Conservation (phyloP, 2,113 vertebrate species). For the Mastomys natalensis region DNA sequence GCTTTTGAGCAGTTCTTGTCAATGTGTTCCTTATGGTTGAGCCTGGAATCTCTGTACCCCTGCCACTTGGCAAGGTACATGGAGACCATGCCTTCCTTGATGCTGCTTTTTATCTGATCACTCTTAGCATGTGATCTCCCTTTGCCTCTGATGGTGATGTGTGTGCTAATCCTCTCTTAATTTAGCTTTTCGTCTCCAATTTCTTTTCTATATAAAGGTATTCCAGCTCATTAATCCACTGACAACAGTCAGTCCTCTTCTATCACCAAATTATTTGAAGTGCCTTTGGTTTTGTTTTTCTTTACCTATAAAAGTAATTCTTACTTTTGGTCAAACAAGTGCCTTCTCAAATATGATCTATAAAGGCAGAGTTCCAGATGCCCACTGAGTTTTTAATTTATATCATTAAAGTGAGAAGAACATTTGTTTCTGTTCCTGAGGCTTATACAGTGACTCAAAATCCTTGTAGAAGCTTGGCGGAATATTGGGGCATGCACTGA, state of each 20-base stretch:
- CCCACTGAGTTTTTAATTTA: constrained; percentile 71
- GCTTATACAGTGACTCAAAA: constrained; percentile 78
- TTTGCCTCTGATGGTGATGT: constrained; percentile 70
- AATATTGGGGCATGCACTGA: not conserved
- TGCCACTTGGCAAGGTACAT: constrained; percentile 39
- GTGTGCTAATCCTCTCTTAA: constrained; percentile 65
- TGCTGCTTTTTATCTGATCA: constrained; percentile 70
- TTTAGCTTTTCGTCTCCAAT: constrained; percentile 79
- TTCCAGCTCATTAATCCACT: constrained; percentile 60
- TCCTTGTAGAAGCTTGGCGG: too few species aligned
- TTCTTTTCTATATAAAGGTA: constrained; percentile 69
- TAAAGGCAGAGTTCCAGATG: too few species aligned
- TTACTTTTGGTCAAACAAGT: constrained; percentile 76
- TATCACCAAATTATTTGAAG: constrained; percentile 86
- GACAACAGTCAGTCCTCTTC: constrained; percentile 50
- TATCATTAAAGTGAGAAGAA: constrained; percentile 75
- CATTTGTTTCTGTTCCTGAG: constrained; percentile 78
- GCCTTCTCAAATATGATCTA: constrained; percentile 77
- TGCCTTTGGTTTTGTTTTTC: constrained; percentile 98
- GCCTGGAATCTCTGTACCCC: constrained; percentile 72
- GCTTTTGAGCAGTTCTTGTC: not conserved
- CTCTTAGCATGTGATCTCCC: constrained; percentile 75
- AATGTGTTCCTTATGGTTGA: constrained; percentile 67
- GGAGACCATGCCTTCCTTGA: constrained; percentile 58
- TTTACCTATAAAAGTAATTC: constrained; percentile 84